A percentile compares a stretch with the other conserved stretches of the same genome.
Conservation (phyloP, 2,888 invertebrate genomes). For the Charanyca ferruginea region DNA sequence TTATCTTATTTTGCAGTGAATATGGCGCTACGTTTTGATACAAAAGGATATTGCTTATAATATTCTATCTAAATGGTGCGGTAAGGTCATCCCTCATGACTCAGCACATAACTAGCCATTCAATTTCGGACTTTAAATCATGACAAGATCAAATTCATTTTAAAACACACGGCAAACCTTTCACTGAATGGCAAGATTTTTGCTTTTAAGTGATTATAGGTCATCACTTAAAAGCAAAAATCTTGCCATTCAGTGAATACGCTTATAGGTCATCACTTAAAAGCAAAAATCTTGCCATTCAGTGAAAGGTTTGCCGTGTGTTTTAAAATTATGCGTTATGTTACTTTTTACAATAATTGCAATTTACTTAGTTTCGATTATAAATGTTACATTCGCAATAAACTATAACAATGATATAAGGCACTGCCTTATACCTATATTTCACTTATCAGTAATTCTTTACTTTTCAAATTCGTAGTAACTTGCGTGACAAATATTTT, state of each 20-base stretch:
- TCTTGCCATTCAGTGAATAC: not conserved
- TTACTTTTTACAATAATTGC: slow-evolving; percentile 52
- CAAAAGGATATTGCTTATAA: slow-evolving; percentile 46
- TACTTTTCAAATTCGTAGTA: slow-evolving; percentile 39
- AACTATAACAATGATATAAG: slow-evolving; percentile 75
- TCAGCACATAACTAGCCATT: too few species aligned
- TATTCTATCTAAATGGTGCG: slow-evolving; percentile 41
- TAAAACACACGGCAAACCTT: too few species aligned
- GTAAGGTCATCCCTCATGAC: slow-evolving; percentile 13
- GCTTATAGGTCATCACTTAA: too few species aligned
- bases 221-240: slow-evolving; percentile 23
- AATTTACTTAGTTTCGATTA: slow-evolving; percentile 41
- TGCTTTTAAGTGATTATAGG: too few species aligned
- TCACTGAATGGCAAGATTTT: not conserved
- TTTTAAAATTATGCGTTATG: slow-evolving; percentile 30
- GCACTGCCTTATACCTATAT: slow-evolving; percentile 79
- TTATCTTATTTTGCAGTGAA: slow-evolving; percentile 4
- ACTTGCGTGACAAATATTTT: slow-evolving; percentile 10
- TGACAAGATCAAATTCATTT: too few species aligned
- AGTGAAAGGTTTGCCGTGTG: too few species aligned
- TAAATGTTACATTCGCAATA: slow-evolving; percentile 48
- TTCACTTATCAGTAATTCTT: slow-evolving; percentile 40
- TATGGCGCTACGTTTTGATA: slow-evolving; percentile 29
- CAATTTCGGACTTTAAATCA: too few species aligned
- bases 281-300: too few species aligned